Conservation (phyloP, 2,888 invertebrate genomes). For the Criorhina ranunculi region DNA sequence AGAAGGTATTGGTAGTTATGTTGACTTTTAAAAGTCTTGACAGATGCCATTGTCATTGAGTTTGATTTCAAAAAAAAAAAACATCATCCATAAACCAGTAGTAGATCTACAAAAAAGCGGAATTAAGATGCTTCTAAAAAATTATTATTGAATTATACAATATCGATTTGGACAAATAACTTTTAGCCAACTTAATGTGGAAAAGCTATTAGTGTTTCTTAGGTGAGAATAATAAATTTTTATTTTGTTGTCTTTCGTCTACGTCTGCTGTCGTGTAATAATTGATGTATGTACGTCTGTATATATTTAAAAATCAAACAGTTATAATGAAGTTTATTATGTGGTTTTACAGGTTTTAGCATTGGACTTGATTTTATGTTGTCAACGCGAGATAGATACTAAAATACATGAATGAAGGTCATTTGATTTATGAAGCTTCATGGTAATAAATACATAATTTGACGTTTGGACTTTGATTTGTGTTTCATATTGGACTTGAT, state of each 20-base stretch:
- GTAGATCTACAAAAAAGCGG: not conserved
- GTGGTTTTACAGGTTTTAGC: constrained; percentile 40
- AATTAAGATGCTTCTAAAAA: not conserved
- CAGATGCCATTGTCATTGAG: not conserved
- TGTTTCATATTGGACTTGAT: not conserved
- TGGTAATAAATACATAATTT: constrained; percentile 17
- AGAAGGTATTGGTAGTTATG: not conserved
- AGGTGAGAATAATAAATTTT: not conserved
- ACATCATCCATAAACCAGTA: not conserved
- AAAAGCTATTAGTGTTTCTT: not conserved
- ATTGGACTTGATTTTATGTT: constrained; percentile 24
- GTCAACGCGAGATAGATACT: constrained; percentile 31
- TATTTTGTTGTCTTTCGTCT: not conserved
- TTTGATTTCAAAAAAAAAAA: not conserved
- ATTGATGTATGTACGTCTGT: not conserved
- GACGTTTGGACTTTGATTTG: not conserved
- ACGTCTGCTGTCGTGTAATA: not conserved
- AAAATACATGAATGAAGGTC: constrained; percentile 39
- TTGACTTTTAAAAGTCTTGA: not conserved
- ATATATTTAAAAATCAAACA: not conserved
- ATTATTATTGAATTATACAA: not conserved
- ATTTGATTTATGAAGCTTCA: not conserved
- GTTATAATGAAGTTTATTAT: constrained; percentile 22
- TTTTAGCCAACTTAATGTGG: too few species aligned
- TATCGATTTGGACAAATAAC: not conserved